Percentiles rank a stretch among this genome's conserved stretches.
Evolutionary conservation across 2,888 invertebrate genomes (phyloP).

Genomic region (Erebia aethiops): DNA sequence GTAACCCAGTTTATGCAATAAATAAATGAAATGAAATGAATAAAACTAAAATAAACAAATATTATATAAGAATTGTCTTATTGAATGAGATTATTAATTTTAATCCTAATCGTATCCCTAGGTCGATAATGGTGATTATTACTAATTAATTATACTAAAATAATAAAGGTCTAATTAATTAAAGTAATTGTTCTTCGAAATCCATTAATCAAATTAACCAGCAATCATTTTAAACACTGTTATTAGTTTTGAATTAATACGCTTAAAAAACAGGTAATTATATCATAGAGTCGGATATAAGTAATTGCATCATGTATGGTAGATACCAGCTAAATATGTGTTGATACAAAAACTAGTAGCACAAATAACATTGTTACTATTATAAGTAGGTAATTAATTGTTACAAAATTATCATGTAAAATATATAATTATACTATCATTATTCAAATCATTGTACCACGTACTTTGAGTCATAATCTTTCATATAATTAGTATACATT

Average conservation of each 20-base stretch:
- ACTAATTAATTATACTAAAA: not conserved
- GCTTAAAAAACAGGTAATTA: not conserved
- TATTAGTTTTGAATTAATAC: constrained; percentile 3
- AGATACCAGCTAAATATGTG: not conserved
- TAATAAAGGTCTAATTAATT: not conserved
- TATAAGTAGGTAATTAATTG: not conserved
- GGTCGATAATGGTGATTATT: not conserved
- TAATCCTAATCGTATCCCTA: not conserved
- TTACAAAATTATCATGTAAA: not conserved
- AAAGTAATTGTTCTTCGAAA: not conserved
- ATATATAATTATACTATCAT: not conserved
- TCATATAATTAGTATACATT: no score
- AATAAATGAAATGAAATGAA: no score
- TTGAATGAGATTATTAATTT: no score
- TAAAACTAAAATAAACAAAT: no score
- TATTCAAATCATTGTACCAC: no score
- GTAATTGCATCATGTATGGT: not conserved
- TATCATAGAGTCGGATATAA: constrained; percentile 5
- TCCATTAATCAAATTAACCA: not conserved
- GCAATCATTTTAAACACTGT: constrained; percentile 10
- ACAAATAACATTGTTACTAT: not conserved
- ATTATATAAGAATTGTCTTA: no score
- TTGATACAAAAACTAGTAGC: not conserved
- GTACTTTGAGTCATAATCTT: no score
- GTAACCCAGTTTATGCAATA: no score